A percentile compares a stretch with the other conserved stretches of the same genome.
These are phyloP conservation scores for Pollenia griseotomentosa DNA, from an alignment of 2,888 invertebrate species.

Conservation along the genomic window DNA sequence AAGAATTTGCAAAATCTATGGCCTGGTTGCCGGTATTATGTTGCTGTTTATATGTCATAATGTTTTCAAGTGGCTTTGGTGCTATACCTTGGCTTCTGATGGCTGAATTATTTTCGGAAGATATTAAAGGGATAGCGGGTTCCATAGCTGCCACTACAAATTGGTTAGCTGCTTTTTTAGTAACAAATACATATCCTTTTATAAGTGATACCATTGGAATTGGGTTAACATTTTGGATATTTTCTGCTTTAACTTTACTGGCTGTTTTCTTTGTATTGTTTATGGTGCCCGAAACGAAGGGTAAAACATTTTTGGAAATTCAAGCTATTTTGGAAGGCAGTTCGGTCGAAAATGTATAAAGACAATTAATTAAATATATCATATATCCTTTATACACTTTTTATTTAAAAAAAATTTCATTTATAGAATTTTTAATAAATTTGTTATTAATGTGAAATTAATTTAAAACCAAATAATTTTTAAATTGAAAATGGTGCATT, in stretches of 20 bases:
- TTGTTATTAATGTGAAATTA: too few species aligned
- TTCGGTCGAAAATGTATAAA: too few species aligned
- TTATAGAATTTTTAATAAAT: too few species aligned
- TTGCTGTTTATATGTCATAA: slow-evolving; percentile 90
- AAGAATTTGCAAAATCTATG: slow-evolving; percentile 85
- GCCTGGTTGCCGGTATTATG: slow-evolving; percentile 91
- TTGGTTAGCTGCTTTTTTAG: slow-evolving; percentile 92
- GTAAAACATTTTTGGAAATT: slow-evolving; percentile 83
- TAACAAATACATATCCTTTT: slow-evolving; percentile 89
- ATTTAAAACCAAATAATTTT: too few species aligned
- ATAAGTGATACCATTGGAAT: slow-evolving; percentile 86
- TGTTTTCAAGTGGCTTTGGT: slow-evolving; percentile 93
- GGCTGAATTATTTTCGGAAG: slow-evolving; percentile 91
- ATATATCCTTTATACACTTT: too few species aligned
- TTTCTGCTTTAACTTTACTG: slow-evolving; percentile 87
- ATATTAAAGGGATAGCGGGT: slow-evolving; percentile 90
- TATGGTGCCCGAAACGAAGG: slow-evolving; percentile 86
- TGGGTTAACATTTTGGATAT: slow-evolving; percentile 90
- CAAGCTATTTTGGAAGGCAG: slow-evolving; percentile 79
- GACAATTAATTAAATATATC: too few species aligned
- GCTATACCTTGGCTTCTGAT: slow-evolving; percentile 92
- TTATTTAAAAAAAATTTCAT: too few species aligned
- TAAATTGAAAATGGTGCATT: too few species aligned
- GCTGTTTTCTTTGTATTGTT: slow-evolving; percentile 89
- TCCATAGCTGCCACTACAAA: slow-evolving; percentile 92